These are phyloP conservation scores for Platycnemis pennipes DNA, from an alignment of 2,888 invertebrate species.

Conservation along the genomic window DNA sequence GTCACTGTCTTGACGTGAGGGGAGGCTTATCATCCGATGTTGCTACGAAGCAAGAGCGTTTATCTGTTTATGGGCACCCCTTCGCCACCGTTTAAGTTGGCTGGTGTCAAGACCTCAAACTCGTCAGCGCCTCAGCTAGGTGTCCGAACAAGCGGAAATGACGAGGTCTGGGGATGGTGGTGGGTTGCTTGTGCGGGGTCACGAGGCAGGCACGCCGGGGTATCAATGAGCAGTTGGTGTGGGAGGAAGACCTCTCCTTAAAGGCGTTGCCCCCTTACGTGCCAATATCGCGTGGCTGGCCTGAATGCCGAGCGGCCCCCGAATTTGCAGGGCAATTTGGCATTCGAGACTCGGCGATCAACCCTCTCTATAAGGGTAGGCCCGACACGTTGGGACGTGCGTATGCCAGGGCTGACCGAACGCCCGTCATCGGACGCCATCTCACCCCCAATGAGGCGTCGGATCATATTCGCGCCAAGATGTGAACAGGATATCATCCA, in stretches of 20 bases:
- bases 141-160: not conserved
- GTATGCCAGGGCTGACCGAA: too few relatives aligned
- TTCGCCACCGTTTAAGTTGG: not conserved
- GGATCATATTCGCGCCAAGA: not conserved
- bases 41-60: not conserved
- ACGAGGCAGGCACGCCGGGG: not conserved
- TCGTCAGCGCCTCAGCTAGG: not conserved
- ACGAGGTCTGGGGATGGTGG: not conserved
- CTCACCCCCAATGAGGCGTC: not conserved
- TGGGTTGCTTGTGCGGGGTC: not conserved
- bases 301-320: not conserved
- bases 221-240: not conserved
- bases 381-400: too few relatives aligned
- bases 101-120: not conserved
- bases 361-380: too few relatives aligned
- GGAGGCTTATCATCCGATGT: too few relatives aligned
- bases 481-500: not conserved
- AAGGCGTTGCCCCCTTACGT: not conserved
- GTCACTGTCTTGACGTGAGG: too few relatives aligned
- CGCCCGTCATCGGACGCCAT: too few relatives aligned
- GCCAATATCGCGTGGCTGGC: not conserved
- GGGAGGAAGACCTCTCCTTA: too few relatives aligned
- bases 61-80: not conserved
- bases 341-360: not conserved
- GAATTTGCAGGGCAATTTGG: not conserved